Percentiles rank a stretch among this genome's conserved stretches.
Conservation (phyloP, 2,113 vertebrate genomes). For the Pterocles burchelli region DNA sequence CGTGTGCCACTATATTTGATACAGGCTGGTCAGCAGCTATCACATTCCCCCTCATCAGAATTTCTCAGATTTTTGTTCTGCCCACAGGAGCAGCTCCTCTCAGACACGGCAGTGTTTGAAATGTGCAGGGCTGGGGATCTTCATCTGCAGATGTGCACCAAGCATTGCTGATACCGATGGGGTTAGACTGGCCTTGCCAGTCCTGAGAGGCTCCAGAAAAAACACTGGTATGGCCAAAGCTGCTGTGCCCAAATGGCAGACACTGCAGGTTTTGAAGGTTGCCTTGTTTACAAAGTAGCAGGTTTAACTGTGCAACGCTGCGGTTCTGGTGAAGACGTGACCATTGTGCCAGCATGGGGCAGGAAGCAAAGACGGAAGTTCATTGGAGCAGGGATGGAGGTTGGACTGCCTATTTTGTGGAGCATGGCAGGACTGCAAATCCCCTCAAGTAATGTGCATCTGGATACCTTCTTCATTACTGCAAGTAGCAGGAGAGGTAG, state of each 20-base stretch:
- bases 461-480: neutral
- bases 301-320: neutral
- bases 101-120: neutral
- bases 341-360: neutral
- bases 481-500: neutral
- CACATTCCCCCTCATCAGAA: neutral
- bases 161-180: neutral
- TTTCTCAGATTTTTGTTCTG: neutral
- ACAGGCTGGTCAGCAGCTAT: neutral
- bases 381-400: fast-evolving
- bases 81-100: neutral
- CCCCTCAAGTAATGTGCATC: fast-evolving
- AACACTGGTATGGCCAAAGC: neutral
- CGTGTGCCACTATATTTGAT: neutral
- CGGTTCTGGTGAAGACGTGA: neutral
- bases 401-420: neutral
- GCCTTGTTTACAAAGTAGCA: neutral
- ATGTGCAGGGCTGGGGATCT: neutral
- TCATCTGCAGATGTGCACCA: neutral
- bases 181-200: neutral
- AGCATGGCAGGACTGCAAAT: neutral
- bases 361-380: neutral
- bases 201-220: neutral
- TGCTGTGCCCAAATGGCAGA: neutral
- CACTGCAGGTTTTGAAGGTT: neutral